Base-by-base conservation (phyloP, 2,113 vertebrate genomes). In the Sinocyclocheilus grahami region DNA sequence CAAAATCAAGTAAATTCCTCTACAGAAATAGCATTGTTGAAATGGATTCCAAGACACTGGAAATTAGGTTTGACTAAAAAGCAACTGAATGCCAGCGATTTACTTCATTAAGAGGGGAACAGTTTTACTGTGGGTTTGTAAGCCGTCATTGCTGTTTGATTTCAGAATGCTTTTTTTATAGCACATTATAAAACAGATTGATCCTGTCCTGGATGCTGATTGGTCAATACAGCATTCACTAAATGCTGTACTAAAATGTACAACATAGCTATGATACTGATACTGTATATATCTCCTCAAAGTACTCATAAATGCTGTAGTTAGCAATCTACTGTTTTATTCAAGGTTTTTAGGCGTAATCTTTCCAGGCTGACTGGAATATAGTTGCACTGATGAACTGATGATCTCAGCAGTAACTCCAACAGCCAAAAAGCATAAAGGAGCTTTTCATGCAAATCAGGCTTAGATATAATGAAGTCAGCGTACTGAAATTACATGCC, bases 31-130 rank as follows among this genome's bases (percentile, higher is more conserved):
- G 88, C 55, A 90, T 87, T 48, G 30, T 5, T 58, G 2, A 16
- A 37, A 84, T 85, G 87, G 91, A 90, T 86, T 87, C 85, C 16
- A n/a, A 89, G 86, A 89, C 55, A 86, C 22, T 71, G 16, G 11
- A 80, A 92, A 90, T 93, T 90, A 91, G 78, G 85, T 87, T 51
- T 90, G 88, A 91, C 92, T 87, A 78, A 85, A 82, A 79, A 92
- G 89, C 88, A 55, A 85, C 83, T 91, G 83, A 81, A 42, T 87
- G 77, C 90, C n/a, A 89, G 37, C 55, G n/a, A 86, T 51, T 76
- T 78, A 74, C 82, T 90, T 82, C 55, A 81, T 74, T 82, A 69
- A 39, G 55, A 67, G 74, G 75, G 75, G 46, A 39, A 58, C 48
- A 3, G 67, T 71, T 71, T 71, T 71, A 62, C 30, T n/a, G 48